A percentile compares a stretch with the other conserved stretches of the same genome.
Conservation (phyloP, 1,140 invertebrate genomes). For the Harlomillsia oculata region DNA sequence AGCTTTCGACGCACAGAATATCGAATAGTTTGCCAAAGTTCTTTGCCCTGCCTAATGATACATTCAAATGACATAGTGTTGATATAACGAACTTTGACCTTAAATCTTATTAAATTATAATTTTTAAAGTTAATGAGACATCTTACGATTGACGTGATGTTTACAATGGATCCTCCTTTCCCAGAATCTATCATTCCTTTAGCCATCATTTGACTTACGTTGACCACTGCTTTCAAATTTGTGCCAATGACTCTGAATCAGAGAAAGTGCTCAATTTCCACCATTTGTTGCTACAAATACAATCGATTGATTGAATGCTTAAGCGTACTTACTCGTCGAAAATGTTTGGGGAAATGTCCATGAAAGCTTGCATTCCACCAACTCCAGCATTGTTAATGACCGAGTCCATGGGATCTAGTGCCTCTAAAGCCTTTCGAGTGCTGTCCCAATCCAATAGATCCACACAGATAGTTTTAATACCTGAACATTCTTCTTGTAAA, state of each 20-base stretch:
- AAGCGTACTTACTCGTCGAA: slow-evolving; percentile 50
- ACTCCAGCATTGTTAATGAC: slow-evolving; percentile 76
- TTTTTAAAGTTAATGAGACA: neutral
- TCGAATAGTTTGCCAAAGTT: slow-evolving; percentile 59
- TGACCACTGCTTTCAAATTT: slow-evolving; percentile 75
- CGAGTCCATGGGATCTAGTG: slow-evolving; percentile 55
- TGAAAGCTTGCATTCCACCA: slow-evolving; percentile 49
- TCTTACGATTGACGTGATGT: slow-evolving; percentile 53
- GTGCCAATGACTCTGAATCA: slow-evolving; percentile 57
- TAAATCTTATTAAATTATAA: neutral
- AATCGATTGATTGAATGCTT: neutral
- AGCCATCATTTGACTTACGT: slow-evolving; percentile 68
- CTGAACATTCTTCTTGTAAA: slow-evolving; percentile 53
- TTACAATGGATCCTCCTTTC: slow-evolving; percentile 69
- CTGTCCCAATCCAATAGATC: slow-evolving; percentile 69
- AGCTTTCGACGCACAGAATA: slow-evolving; percentile 12
- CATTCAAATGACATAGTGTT: neutral
- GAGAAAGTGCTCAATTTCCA: neutral
- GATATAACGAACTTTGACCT: neutral
- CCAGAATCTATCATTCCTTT: slow-evolving; percentile 61
- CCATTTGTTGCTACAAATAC: neutral
- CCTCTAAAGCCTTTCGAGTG: slow-evolving; percentile 51
- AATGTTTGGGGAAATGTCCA: slow-evolving; percentile 53
- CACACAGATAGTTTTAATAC: slow-evolving; percentile 49
- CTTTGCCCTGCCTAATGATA: slow-evolving; percentile 42